Evolutionary conservation across 2,113 vertebrate genomes (phyloP), one percentile per base, ranked within the genome.

Genomic region (Dicaeum eximium): DNA sequence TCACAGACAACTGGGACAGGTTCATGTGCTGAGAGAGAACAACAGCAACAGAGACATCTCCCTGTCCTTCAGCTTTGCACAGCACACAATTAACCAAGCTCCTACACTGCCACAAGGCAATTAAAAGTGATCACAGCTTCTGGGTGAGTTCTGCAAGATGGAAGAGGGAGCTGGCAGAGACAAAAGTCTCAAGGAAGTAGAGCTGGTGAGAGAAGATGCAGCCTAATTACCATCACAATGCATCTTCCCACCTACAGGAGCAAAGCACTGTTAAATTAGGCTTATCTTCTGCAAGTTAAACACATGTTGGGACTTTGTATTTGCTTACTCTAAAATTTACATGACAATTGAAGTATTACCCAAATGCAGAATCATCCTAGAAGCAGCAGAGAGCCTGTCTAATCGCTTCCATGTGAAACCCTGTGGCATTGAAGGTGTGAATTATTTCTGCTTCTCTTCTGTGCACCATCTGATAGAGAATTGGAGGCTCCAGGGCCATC

Each of bases 301-400:
- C 71, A 53, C 71, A 24, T 65, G 80, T 84, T 92, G 74, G 74
- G 85, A 78, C 60, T 84, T 93, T 58, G 44, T 92, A 72, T 84
- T 90, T 85, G 57, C 84, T 88, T 91, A 70, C 62, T 87, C 65
- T 44, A 45, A 75, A 57, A 96, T 86, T 67, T 93, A 60, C 74
- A 77, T 80, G 69, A 86, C 73, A 96, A 85, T 25, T 54, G 58
- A 57, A 50, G 40, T 33, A 88, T 83, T 88, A 86, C 45, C 67
- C 80, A 56, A 83, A 77, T 2, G 67, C 58, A 75, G 54, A 81
- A 47, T 51, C 71, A 73, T 47, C 50, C 48, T 5, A 27, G 6
- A 40, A 80, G 71, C 74, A 82, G 74, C 45, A 90, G 58, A 88
- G 80, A 67, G 62, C 54, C 62, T 65, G 45, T 66, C 5, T 88